Base-by-base conservation (phyloP, 1,140 invertebrate genomes). In the Aethina tumida region DNA sequence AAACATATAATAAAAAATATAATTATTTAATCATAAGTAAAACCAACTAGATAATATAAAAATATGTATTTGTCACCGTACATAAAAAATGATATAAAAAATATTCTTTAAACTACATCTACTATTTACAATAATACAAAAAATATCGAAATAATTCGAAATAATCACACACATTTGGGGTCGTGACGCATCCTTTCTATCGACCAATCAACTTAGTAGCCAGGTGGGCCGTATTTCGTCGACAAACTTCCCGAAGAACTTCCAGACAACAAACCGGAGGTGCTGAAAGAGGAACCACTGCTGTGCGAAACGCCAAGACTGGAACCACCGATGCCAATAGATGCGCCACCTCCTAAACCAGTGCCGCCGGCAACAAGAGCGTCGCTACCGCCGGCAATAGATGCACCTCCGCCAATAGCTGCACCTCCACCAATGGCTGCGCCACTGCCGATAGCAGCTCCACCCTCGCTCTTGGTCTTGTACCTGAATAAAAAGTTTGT, bases 401-500 rank as follows among this genome's bases (percentile, higher is more conserved):
- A n/a, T 22, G 27, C 27, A 10, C 16, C 26, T 10, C 28, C 35
- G 18, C 35, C 35, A n/a, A 26, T 0, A 9, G 8, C 13, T 3
- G 31, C 34, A 16, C 35, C 20, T n/a, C 34, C 37, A 17, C 31
- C 32, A 24, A 28, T 27, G 4, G 37, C 39, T n/a, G 17, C 27
- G 5, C 39, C 32, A 17, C 22, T 13, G 7, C 31, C 31, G 7
- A 33, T 18, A 8, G 2, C 31, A 10, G 12, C 31, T 20, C 1
- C 16, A 6, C 31, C 39, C 4, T 41, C 39, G n/a, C 30, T 35
- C 12, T 84, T 81, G 30, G 81, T 84, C 63, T 84, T 85, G 66
- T 85, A n/a, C n/a, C n/a, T n/a, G n/a, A n/a, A n/a, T n/a, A n/a
- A n/a, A n/a, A n/a, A n/a, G n/a, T n/a, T n/a, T n/a, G n/a, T n/a